These are phyloP conservation scores for Leucoraja ocellata DNA, from an alignment of 2,797 vertebrate genomes.

Conservation along the genomic window DNA sequence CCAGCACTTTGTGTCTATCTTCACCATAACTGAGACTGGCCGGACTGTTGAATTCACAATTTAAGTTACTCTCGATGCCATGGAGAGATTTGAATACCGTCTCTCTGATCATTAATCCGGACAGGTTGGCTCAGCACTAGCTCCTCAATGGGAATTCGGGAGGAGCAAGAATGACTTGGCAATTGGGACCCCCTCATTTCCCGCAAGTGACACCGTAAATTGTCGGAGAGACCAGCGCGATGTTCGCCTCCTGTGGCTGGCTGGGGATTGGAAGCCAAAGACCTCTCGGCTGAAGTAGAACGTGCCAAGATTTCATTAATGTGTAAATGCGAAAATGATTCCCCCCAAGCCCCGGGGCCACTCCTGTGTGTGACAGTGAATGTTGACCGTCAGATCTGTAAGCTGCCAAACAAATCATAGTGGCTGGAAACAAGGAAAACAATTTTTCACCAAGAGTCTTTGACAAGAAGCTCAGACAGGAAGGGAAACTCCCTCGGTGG, in stretches of 20 bases:
- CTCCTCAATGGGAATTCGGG: too few species aligned
- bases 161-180: too few species aligned
- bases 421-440: background rate
- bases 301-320: background rate
- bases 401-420: background rate
- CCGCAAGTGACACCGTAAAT: background rate
- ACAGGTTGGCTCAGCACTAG: too few species aligned
- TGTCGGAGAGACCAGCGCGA: background rate
- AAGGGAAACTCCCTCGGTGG: background rate
- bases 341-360: background rate
- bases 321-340: background rate
- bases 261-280: too few species aligned
- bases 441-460: background rate
- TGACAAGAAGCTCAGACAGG: background rate
- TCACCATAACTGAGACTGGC: too few species aligned
- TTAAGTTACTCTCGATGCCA: too few species aligned
- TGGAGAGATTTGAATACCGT: too few species aligned
- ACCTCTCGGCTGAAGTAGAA: background rate
- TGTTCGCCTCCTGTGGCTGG: background rate
- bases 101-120: too few species aligned
- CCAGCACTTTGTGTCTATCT: too few species aligned
- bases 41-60: too few species aligned
- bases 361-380: background rate
- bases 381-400: background rate
- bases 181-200: too few species aligned